Evolutionary conservation across 2,888 invertebrate species (phyloP), one percentile per base, ranked within the genome.

Genomic region (Amaurobius ferox): DNA sequence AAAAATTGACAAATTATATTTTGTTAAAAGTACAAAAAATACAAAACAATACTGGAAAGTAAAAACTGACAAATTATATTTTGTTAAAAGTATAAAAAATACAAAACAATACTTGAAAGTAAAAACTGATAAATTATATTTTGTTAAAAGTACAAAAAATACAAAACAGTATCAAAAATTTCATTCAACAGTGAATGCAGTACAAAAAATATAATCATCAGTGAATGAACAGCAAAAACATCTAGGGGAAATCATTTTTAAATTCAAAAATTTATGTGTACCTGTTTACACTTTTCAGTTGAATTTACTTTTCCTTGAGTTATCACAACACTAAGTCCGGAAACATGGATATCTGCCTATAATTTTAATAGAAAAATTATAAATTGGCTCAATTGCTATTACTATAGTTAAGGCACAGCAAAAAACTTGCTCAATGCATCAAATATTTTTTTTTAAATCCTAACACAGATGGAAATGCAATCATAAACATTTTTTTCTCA

Each of bases 301-400:
- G 76, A 55, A 87, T 73, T 81, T 30, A 81, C 81, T 87, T 87
- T 87, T 77, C 80, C 81, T 78, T 80, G 80, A 68, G 77, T n/a
- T 81, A 81, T 87, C 73, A 87, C 71, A 44, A 81, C 73, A 71
- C 87, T 81, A 80, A 73, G 72, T 67, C 87, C 87, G 44, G 81
- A 80, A 29, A 87, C 76, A 74, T 79, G 86, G 67, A 86, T 86
- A 79, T 86, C 86, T 79, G 79, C 86, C 86, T 86, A 78, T 66
- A 85, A 85, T 48, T 77, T 85, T 78, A 76, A 83, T 61, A 26
- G 16, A 30, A 55, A 6, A 55, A 19, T 23, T 44, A 29, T 16
- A 29, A 64, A 0, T n/a, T 19, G 35, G 13, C 70, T 44, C 9
- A 44, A 64, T 64, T 64, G 28, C 61, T 61, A 7, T 0, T 19